Evolutionary conservation across 2,113 vertebrate species (phyloP), one percentile per base, ranked within the genome.

Genomic region (Bubo blakistoni): DNA sequence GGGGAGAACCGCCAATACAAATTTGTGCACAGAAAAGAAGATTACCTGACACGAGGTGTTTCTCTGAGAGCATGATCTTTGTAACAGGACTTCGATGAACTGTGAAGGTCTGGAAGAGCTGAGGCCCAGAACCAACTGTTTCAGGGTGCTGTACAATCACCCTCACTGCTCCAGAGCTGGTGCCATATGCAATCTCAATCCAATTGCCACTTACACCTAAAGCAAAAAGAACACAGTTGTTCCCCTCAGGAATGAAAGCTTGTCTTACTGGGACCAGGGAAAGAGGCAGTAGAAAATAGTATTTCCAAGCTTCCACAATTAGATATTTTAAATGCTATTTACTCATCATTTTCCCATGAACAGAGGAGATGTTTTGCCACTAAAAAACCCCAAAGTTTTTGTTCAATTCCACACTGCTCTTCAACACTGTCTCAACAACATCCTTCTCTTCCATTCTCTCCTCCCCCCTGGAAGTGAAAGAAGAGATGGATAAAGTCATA

Each of bases 151-250:
- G 99, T 9, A 99, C 99, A 13, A 99, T 99, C 83, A 99, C 99
- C 29, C 99, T 98, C 61, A 99, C 99, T 1, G 99, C 99, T 54
- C 99, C 99, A 5, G 99, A 99, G 95, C 99, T 99, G 11, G 99
- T 99, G 52, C 99, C 99, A 2, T 99, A 99, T 13, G 99, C 99
- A 19, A 99, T 99, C 98, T 99, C 99, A 62, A 99, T 99, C 99
- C 99, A 99, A 95, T 99, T 99, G 57, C 99, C 99, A 58, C 99
- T 99, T 97, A 99, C 99, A 97, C 99, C 99, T 99, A 58, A 46
- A 57, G 59, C 32, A 76, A 49, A 63, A 32, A 88, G 34, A 69
- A 73, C 24, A 86, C 2, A 12, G 47, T 70, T 87, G 36, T 59
- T 84, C 6, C 21, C n/a, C 10, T 19, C 16, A 90, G 71, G 34